These are phyloP conservation scores for Drosophila pseudotalamancana DNA, from an alignment of 2,888 invertebrate genomes.

Conservation along the genomic window DNA sequence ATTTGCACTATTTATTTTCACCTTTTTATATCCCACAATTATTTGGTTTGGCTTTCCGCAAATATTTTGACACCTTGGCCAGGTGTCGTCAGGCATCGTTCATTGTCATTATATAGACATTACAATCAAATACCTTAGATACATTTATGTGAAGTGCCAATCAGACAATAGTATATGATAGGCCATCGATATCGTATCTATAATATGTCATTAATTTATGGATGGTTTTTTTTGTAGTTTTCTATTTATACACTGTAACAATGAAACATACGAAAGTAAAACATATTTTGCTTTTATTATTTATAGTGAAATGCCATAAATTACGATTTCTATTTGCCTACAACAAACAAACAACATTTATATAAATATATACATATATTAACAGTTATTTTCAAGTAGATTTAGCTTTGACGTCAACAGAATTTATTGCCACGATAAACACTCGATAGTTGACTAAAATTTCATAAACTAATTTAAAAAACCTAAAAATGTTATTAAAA, in stretches of 20 bases:
- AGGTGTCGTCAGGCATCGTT: slow-evolving; percentile 11
- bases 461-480: too few relatives aligned
- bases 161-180: not conserved
- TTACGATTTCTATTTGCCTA: not conserved
- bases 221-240: not conserved
- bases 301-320: not conserved
- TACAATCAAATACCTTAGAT: slow-evolving; percentile 14
- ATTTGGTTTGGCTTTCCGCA: slow-evolving; percentile 20
- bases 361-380: not conserved
- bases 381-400: not conserved
- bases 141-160: slow-evolving; percentile 13
- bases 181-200: slow-evolving; percentile 17
- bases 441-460: not conserved
- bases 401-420: slow-evolving; percentile 6
- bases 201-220: slow-evolving; percentile 29
- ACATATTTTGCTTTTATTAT: not conserved
- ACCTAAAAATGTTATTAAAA: too few relatives aligned
- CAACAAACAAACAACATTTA: slow-evolving; percentile 7
- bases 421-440: not conserved
- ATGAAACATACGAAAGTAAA: not conserved
- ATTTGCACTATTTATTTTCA: slow-evolving; percentile 53
- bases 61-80: slow-evolving; percentile 60
- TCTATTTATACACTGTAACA: not conserved
- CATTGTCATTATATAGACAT: slow-evolving; percentile 16
- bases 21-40: slow-evolving; percentile 26